A percentile compares a stretch with the other conserved stretches of the same genome.
phyloP scores from a whole-genome alignment of 1,140 invertebrate species.

The Chironomus tepperi region DNA sequence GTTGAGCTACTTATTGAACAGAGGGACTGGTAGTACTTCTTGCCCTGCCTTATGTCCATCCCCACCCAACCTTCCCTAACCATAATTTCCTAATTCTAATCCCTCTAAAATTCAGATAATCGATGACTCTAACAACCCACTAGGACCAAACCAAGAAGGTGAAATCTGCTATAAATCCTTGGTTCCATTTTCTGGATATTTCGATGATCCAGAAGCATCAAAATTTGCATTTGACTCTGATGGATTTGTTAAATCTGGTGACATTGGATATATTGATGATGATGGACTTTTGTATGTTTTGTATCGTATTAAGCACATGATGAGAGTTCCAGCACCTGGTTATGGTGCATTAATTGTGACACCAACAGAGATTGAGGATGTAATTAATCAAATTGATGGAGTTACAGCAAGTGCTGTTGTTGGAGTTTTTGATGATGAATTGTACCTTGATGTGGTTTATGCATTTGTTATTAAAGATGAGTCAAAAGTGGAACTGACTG shows the following conservation, averaged over 20 bases:
- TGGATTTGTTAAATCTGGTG: conserved; percentile 27
- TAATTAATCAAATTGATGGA: conserved; percentile 61
- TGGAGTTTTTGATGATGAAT: conserved; percentile 59
- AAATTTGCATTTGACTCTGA: conserved; percentile 45
- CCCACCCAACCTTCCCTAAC: no score
- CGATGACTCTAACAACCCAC: no score
- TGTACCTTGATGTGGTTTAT: conserved; percentile 63
- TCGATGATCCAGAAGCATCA: conserved; percentile 41
- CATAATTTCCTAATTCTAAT: no score
- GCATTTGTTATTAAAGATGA: conserved; percentile 63
- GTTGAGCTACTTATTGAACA: no score
- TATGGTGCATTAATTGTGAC: conserved; percentile 61
- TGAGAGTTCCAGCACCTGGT: conserved; percentile 37
- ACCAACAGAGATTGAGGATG: conserved; percentile 78
- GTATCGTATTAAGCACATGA: conserved; percentile 27
- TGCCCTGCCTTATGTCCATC: no score
- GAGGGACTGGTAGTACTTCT: no score
- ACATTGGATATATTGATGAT: conserved; percentile 27
- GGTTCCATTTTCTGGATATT: conserved; percentile 47
- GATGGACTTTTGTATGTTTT: conserved; percentile 25
- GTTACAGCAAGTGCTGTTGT: conserved; percentile 77
- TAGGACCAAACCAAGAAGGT: no score
- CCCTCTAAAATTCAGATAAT: no score
- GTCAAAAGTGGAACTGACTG: not conserved
- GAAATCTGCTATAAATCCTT: conserved; percentile 48